Evolutionary conservation across 1,140 invertebrate genomes (phyloP).

Genomic region (Sminthurinus signatus): DNA sequence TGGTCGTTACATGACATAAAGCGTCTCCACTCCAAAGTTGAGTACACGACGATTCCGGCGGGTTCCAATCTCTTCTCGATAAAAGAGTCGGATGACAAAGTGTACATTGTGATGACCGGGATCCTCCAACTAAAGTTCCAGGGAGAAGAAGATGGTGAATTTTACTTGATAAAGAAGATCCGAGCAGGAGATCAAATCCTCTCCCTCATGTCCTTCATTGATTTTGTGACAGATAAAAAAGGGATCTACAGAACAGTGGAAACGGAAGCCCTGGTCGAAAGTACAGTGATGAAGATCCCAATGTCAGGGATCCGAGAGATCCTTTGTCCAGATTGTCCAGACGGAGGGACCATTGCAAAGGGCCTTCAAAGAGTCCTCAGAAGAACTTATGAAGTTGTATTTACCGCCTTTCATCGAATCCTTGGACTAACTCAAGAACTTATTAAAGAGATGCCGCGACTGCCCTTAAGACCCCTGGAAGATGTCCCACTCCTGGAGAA

Average conservation of each 20-base stretch:
- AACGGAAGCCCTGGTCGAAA: neutral
- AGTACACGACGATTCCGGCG: neutral
- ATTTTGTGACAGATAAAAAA: neutral
- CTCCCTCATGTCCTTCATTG: neutral
- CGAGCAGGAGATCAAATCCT: neutral
- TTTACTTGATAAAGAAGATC: neutral
- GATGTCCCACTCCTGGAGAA: neutral
- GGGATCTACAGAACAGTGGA: neutral
- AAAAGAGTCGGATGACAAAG: neutral
- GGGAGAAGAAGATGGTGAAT: neutral
- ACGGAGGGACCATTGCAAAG: neutral
- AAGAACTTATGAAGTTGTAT: constrained; percentile 18
- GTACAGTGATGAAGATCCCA: neutral
- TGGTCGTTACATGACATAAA: neutral
- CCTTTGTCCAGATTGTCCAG: neutral
- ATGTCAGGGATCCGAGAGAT: neutral
- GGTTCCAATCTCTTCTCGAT: neutral
- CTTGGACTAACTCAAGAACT: constrained; percentile 17
- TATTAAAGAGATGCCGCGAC: neutral
- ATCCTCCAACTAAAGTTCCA: neutral
- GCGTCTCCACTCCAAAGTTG: neutral
- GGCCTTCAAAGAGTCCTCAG: constrained; percentile 2
- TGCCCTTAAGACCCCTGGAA: neutral
- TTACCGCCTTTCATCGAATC: constrained; percentile 8
- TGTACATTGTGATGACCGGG: neutral